Base-by-base conservation (phyloP, 2,888 invertebrate species). In the Chymomyza procnemis region DNA sequence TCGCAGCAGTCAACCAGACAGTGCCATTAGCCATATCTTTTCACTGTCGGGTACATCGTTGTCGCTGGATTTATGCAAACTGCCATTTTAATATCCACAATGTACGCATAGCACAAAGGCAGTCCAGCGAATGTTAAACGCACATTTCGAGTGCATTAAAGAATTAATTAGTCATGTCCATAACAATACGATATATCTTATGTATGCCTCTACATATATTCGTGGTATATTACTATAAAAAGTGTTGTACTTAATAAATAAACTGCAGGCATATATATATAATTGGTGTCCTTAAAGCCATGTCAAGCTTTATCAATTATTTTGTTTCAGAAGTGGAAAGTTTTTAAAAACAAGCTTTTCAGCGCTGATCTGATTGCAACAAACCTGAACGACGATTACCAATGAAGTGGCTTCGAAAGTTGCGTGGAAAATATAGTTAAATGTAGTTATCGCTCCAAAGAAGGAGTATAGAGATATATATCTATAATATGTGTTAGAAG, bases 11-110 rank as follows among this genome's bases (percentile, higher is more conserved):
- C 55, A 47, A 21, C 47, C 73, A 73, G 66, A 61, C 63, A 68
- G 59, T 66, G 64, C 78, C 84, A 80, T 83, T 85, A 73, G 81
- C 85, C 79, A 67, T 86, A 86, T 84, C 66, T 69, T n/a, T 56
- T 66, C 21, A 18, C 21, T 54, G 18, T 54, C 54, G 48, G 67
- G 34, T 9, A 30, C 59, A 66, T 55, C 47, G 66, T 58, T 59
- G 58, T 14, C 62, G 65, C 59, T 64, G 74, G 66, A 73, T 69
- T 80, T 73, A 73, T 85, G 86, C 67, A 78, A 76, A 76, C 74
- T 68, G 61, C 69, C 71, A 63, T 69, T 69, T 59, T 56, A 54
- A 67, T 69, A 75, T 82, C 59, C 66, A 67, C 50, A 50, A 16
- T n/a, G n/a, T n/a, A n/a, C n/a, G n/a, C n/a, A n/a, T 8, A 50